phyloP scores from a whole-genome alignment of 2,888 invertebrate species.

The Pegoplata infirma region DNA sequence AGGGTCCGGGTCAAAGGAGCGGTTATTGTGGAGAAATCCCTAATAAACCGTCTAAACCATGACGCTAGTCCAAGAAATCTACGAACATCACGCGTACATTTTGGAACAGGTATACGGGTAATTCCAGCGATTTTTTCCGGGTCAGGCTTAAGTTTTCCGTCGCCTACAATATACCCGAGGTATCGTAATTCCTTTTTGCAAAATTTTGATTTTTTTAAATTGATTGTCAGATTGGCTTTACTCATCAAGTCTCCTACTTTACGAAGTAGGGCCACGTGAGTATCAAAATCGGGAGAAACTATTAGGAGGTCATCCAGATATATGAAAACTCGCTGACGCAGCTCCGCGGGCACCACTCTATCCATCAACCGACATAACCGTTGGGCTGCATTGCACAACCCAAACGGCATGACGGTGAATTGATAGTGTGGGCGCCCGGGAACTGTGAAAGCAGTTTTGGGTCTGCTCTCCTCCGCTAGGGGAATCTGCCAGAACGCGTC shows the following conservation, averaged over 20 bases:
- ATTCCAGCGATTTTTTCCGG: conserved; percentile 44
- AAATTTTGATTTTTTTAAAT: conserved; percentile 50
- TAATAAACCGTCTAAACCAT: conserved; percentile 60
- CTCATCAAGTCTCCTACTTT: conserved; percentile 37
- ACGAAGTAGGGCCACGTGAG: conserved; percentile 24
- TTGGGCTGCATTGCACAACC: conserved; percentile 54
- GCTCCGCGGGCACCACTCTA: conserved; percentile 25
- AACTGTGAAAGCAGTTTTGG: conserved; percentile 43
- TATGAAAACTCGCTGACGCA: conserved; percentile 48
- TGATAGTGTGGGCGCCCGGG: conserved; percentile 41
- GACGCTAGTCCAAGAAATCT: conserved; percentile 60
- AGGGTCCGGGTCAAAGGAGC: no score
- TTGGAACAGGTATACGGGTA: conserved; percentile 39
- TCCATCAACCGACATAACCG: conserved; percentile 49
- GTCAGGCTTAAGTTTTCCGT: conserved; percentile 44
- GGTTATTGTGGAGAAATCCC: conserved; percentile 50
- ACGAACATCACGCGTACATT: conserved; percentile 37
- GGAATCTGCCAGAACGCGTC: conserved; percentile 53
- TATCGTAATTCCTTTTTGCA: conserved; percentile 50
- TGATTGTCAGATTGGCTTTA: conserved; percentile 49
- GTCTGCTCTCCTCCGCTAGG: conserved; percentile 16
- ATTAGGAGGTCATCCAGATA: conserved; percentile 54
- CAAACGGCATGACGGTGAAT: conserved; percentile 45
- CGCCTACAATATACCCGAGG: conserved; percentile 51
- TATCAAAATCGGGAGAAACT: conserved; percentile 27